These are phyloP conservation scores for Ctenodactylus gundi DNA, from an alignment of 2,113 vertebrate species.

Conservation along the genomic window DNA sequence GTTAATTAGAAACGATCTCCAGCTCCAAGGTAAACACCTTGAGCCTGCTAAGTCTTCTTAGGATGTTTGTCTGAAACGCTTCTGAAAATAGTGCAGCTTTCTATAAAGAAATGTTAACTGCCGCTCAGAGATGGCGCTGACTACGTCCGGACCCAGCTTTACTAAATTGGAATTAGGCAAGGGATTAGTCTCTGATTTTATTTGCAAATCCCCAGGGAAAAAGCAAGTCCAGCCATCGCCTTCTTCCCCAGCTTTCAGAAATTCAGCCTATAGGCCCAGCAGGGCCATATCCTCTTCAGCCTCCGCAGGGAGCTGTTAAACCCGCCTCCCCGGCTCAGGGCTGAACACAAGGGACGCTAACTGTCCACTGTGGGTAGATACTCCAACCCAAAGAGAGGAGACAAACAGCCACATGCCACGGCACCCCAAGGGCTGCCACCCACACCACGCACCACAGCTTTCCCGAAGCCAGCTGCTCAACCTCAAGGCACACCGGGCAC, in stretches of 20 bases:
- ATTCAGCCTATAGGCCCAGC: neutral
- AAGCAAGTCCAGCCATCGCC: slow-evolving; percentile 36
- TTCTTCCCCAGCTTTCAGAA: neutral
- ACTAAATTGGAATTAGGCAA: slow-evolving; percentile 67
- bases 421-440: no score
- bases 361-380: neutral
- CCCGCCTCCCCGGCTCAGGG: neutral
- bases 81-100: slow-evolving; percentile 75
- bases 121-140: slow-evolving; percentile 62
- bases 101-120: slow-evolving; percentile 79
- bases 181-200: slow-evolving; percentile 79
- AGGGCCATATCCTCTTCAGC: neutral
- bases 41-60: slow-evolving; percentile 79
- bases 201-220: slow-evolving; percentile 75
- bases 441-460: neutral
- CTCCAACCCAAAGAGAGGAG: no score
- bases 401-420: neutral
- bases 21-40: slow-evolving; percentile 84
- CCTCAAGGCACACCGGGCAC: no score
- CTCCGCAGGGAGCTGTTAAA: neutral
- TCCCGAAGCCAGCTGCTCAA: no score
- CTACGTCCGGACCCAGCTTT: slow-evolving; percentile 55
- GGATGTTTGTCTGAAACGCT: slow-evolving; percentile 82
- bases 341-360: no score
- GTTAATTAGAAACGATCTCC: slow-evolving; percentile 82